Base-by-base conservation (phyloP, 2,797 vertebrate genomes). In the Silurus aristotelis region DNA sequence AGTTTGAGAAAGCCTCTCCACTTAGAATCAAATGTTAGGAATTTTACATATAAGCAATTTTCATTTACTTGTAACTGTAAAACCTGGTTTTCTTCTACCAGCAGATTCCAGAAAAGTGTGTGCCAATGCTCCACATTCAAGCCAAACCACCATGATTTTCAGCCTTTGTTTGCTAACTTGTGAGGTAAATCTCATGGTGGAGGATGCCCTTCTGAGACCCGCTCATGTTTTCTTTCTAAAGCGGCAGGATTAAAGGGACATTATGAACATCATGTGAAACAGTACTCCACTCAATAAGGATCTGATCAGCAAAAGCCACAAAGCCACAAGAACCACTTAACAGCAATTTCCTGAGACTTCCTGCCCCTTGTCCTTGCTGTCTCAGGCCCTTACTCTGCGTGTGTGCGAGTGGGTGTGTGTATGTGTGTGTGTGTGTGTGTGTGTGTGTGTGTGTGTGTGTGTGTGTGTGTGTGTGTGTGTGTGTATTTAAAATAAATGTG, bases 291-390 rank as follows among this genome's bases (percentile, higher is more conserved):
- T 90, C 87, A 88, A 86, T 87, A 84, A 75, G 73, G 83, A 86
- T 87, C 90, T 88, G 92, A 93, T 93, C 92, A 95, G 86, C 93
- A 92, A 91, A 92, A 94, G 91, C 94, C 94, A 92, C 94, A 94
- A 94, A 94, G 85, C 92, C 92, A 91, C 93, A 91, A 92, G 89
- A 93, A 91, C 91, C 93, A 94, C 93, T 95, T 94, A 93, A 93
- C 90, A 92, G 93, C 91, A 91, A 94, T 93, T 94, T 94, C 93
- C 87, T 88, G 90, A 92, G 90, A 91, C 90, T 91, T 89, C 88
- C 87, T 88, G 77, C 90, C 71, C 88, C 83, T 31, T 72, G 67
- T 80, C 64, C 27, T 20, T 76, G 27, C 82, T 81, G 72, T 82
- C 77, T 72, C 55, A 75, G 68, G 73, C 67, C 76, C 80, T 84